Base-by-base conservation (phyloP, 2,888 invertebrate species). In the Nymphalis urticae region DNA sequence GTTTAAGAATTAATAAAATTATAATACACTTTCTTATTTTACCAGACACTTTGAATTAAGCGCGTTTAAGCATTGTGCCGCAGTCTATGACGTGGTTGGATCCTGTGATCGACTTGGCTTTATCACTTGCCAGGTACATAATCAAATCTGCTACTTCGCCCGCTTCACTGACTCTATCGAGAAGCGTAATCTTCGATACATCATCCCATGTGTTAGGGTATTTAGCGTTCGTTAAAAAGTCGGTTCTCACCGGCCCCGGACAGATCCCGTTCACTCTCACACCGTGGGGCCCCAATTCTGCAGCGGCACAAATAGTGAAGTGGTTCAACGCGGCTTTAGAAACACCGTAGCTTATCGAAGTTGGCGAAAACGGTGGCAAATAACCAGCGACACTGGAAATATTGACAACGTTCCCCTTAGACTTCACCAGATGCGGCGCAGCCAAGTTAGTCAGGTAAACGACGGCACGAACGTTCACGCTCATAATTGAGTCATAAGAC, bases 271-370 rank as follows among this genome's bases (percentile, higher is more conserved):
- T 96, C 0, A 95, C 95, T 68, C 96, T 85, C 0, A 96, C 94
- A n/a, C 83, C 89, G 75, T 91, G 88, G 0, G 83, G 73, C 66
- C 93, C 94, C 27, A 95, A 82, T 76, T 95, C 96, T 54, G 96
- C 81, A 2, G 96, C 96, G 17, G 94, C 85, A 77, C 95, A 95
- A 72, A 94, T 87, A 0, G 96, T 96, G 73, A 97, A 94, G 77
- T 96, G 96, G 82, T 96, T 96, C n/a, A 96, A 77, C 6, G 95
- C 96, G 48, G 95, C 92, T 86, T 97, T 97, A 24, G 95, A 95
- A 90, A 96, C 94, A 69, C 90, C 89, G 80, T 96, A 97, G 16
- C n/a, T 27, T n/a, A 7, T 36, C 24, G 48, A 19, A 13, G 21
- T 16, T 0, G 58, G 32, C 16, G 17, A 9, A 0, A 48, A 8